These are phyloP conservation scores for Drosophila atripex DNA, from an alignment of 2,888 invertebrate species.

Conservation along the genomic window DNA sequence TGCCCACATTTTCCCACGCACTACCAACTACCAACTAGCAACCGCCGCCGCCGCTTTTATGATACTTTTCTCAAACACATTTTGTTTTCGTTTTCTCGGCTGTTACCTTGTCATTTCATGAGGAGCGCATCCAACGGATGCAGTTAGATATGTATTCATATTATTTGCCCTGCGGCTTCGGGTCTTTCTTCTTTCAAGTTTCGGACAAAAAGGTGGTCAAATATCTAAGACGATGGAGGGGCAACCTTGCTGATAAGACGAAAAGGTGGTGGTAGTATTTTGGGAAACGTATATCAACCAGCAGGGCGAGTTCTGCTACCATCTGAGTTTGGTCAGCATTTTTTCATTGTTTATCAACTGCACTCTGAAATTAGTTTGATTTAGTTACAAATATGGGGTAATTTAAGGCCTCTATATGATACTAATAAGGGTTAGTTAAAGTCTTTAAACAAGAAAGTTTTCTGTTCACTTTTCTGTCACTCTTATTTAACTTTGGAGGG, in stretches of 20 bases:
- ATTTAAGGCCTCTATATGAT: not conserved
- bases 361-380: not conserved
- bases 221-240: slow-evolving; percentile 37
- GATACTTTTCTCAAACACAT: slow-evolving; percentile 55
- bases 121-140: slow-evolving; percentile 62
- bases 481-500: slow-evolving; percentile 14
- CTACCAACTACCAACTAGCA: slow-evolving; percentile 4
- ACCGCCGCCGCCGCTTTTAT: slow-evolving; percentile 47
- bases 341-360: slow-evolving; percentile 38
- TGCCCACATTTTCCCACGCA: slow-evolving; percentile 69
- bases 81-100: slow-evolving; percentile 53
- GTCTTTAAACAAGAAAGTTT: not conserved
- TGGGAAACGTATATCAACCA: not conserved
- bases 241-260: slow-evolving; percentile 57
- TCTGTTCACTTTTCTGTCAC: not conserved
- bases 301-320: slow-evolving; percentile 49
- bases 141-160: slow-evolving; percentile 20
- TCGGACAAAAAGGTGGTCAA: slow-evolving; percentile 57
- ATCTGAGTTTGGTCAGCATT: slow-evolving; percentile 63
- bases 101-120: slow-evolving; percentile 38
- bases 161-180: slow-evolving; percentile 46
- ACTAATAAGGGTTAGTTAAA: not conserved
- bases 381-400: not conserved
- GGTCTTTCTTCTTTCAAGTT: slow-evolving; percentile 35
- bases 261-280: slow-evolving; percentile 45